Evolutionary conservation across 2,888 invertebrate genomes (phyloP).

Genomic region (Tiliacea aurago): DNA sequence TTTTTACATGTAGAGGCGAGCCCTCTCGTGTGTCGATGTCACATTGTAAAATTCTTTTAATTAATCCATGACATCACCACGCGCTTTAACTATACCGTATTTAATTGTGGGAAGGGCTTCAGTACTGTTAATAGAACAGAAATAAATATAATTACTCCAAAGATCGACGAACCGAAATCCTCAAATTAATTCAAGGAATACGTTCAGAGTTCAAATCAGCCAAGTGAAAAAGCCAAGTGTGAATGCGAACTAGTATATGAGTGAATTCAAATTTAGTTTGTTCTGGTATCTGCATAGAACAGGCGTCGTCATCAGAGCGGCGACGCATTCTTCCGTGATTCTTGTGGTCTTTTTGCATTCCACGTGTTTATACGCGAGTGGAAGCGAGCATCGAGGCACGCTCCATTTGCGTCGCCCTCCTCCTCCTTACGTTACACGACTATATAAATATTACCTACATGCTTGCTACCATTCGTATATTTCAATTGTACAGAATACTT

Average conservation of each 20-base stretch:
- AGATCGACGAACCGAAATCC: slow-evolving; percentile 6
- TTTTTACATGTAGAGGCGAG: slow-evolving; percentile 56
- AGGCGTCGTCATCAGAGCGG: slow-evolving; percentile 60
- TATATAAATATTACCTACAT: slow-evolving; percentile 66
- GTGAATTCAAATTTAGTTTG: slow-evolving; percentile 44
- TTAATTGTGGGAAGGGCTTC: slow-evolving; percentile 41
- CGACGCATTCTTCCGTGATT: slow-evolving; percentile 81
- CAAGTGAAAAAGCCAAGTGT: slow-evolving; percentile 10
- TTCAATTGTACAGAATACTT: slow-evolving; percentile 74
- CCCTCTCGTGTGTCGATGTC: slow-evolving; percentile 65
- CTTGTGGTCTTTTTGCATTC: slow-evolving; percentile 82
- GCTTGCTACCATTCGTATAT: slow-evolving; percentile 63
- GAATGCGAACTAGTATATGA: slow-evolving; percentile 29
- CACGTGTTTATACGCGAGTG: slow-evolving; percentile 78
- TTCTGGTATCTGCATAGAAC: slow-evolving; percentile 60
- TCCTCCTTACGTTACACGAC: slow-evolving; percentile 73
- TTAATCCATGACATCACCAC: slow-evolving; percentile 76
- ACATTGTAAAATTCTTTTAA: slow-evolving; percentile 71
- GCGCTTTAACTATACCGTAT: slow-evolving; percentile 41
- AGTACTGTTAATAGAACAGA: slow-evolving; percentile 8
- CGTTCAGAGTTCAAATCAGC: not conserved
- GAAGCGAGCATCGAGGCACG: slow-evolving; percentile 82
- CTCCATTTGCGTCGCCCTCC: slow-evolving; percentile 82
- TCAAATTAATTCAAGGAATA: slow-evolving; percentile 10
- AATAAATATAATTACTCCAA: slow-evolving; percentile 13